A percentile compares a stretch with the other conserved stretches of the same genome.
Evolutionary conservation across 2,797 vertebrate genomes (phyloP).

Genomic region (Geotrypetes seraphini): DNA sequence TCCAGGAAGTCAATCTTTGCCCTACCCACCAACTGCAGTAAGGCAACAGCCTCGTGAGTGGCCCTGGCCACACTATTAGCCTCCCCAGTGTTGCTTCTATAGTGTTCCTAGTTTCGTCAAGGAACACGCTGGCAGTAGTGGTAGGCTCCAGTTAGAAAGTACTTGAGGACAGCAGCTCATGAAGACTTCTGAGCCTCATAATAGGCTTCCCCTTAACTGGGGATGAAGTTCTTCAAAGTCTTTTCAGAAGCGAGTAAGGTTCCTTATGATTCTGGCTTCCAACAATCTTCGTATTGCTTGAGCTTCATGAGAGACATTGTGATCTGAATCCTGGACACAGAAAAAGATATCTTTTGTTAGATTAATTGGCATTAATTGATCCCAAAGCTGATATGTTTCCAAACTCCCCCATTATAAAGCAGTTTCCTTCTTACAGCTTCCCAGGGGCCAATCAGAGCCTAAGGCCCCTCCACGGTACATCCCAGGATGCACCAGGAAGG

Average conservation of each 20-base stretch:
- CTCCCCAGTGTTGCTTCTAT: not conserved
- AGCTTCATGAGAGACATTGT: slow-evolving; percentile 57
- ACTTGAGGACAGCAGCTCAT: no score
- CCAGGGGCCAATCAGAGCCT: no score
- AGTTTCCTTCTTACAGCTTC: no score
- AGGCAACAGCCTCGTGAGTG: no score
- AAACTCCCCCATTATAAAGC: no score
- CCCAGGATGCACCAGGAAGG: no score
- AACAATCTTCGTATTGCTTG: slow-evolving; percentile 57
- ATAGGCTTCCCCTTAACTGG: no score
- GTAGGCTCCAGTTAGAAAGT: not conserved
- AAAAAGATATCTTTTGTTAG: no score
- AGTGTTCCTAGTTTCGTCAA: not conserved
- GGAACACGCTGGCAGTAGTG: not conserved
- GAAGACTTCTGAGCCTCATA: no score
- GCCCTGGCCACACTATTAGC: not conserved
- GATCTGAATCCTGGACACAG: slow-evolving; percentile 39
- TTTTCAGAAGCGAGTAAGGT: slow-evolving; percentile 59
- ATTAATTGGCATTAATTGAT: no score
- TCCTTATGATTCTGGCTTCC: slow-evolving; percentile 50
- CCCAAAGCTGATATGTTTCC: no score
- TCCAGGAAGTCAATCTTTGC: not conserved
- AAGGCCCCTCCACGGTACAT: no score
- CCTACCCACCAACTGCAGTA: not conserved
- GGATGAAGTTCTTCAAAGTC: fast-evolving